Evolutionary conservation across 1,140 invertebrate species (phyloP).

Genomic region (Pseudachorutes palmiensis): DNA sequence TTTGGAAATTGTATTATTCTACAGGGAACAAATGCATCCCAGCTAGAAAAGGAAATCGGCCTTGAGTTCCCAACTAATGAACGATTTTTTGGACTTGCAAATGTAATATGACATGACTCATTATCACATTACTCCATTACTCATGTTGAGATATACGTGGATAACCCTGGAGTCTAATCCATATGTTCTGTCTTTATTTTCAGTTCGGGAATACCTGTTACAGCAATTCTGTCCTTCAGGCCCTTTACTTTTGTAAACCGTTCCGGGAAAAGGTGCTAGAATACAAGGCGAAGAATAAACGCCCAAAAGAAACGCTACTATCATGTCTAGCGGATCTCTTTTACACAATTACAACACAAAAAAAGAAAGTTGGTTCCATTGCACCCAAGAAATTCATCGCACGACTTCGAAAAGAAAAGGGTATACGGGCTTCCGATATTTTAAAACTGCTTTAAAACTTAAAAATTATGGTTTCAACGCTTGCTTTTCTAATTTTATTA

Average conservation of each 20-base stretch:
- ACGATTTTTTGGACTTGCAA: slow-evolving; percentile 96
- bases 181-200: slow-evolving; percentile 47
- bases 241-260: slow-evolving; percentile 96
- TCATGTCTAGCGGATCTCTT: slow-evolving; percentile 97
- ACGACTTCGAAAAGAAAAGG: slow-evolving; percentile 95
- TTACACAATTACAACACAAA: slow-evolving; percentile 97
- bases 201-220: slow-evolving; percentile 99
- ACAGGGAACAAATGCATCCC: slow-evolving; percentile 93
- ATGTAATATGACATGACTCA: slow-evolving; percentile 57
- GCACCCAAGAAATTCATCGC: slow-evolving; percentile 99
- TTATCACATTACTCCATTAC: neutral
- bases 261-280: slow-evolving; percentile 97
- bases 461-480: slow-evolving; percentile 14
- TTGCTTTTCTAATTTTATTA: slow-evolving; percentile 42
- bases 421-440: slow-evolving; percentile 45
- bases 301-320: slow-evolving; percentile 94
- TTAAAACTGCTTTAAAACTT: too few relatives aligned
- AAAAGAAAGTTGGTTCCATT: slow-evolving; percentile 98
- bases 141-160: neutral
- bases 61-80: slow-evolving; percentile 95
- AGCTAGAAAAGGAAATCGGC: slow-evolving; percentile 95
- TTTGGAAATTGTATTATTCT: too few relatives aligned
- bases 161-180: too few relatives aligned
- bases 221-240: slow-evolving; percentile 98
- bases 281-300: slow-evolving; percentile 95